Conservation (phyloP, 1,140 invertebrate genomes). For the Bilobella aurantiaca region DNA sequence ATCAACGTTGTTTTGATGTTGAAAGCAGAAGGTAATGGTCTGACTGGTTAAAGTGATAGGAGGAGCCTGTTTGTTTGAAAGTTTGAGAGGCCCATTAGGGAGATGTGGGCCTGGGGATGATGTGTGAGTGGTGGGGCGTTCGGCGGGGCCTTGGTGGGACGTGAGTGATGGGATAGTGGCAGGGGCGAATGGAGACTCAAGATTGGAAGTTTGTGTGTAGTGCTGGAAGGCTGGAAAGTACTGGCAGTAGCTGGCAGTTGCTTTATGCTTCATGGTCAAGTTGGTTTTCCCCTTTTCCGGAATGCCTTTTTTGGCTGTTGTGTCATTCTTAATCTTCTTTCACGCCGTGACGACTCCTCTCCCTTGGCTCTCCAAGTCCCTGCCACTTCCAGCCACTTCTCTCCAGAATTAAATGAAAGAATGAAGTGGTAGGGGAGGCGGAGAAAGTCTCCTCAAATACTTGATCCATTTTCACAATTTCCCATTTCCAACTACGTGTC, state of each 20-base stretch:
- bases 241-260: not conserved
- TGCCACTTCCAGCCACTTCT: not conserved
- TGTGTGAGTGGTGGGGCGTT: not conserved
- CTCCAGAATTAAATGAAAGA: not conserved
- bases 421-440: not conserved
- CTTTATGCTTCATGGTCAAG: slow-evolving; percentile 13
- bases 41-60: no score
- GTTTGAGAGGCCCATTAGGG: no score
- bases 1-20: no score
- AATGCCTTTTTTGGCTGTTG: slow-evolving; percentile 16
- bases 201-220: not conserved
- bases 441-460: not conserved
- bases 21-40: no score
- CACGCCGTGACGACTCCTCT: slow-evolving; percentile 15
- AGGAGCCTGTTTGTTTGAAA: no score
- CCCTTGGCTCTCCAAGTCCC: not conserved
- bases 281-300: slow-evolving; percentile 7
- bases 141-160: not conserved
- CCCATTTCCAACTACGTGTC: not conserved
- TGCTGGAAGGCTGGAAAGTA: no score
- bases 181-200: not conserved
- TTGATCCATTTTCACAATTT: not conserved
- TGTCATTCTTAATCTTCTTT: slow-evolving; percentile 33
- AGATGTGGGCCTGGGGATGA: no score
- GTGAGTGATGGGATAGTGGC: not conserved